phyloP scores from a whole-genome alignment of 2,888 invertebrate species.

The Eupithecia insigniata region DNA sequence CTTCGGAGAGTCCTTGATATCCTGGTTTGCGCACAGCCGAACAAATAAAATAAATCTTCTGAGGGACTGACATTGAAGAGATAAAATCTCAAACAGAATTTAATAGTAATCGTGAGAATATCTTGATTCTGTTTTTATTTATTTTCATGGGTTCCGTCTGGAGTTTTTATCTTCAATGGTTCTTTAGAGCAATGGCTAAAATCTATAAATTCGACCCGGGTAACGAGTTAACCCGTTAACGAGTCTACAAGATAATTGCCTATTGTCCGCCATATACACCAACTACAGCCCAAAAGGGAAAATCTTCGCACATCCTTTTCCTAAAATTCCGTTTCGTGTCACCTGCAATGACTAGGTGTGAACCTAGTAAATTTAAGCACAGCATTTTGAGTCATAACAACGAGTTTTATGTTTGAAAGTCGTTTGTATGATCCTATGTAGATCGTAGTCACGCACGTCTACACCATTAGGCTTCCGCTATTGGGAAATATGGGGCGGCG shows the following conservation, averaged over 20 bases:
- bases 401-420: conserved; percentile 21
- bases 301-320: conserved; percentile 52
- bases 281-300: conserved; percentile 38
- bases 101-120: conserved; percentile 1
- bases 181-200: not conserved
- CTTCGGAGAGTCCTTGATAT: not conserved
- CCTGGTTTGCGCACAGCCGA: not conserved
- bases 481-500: conserved; percentile 60
- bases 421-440: conserved; percentile 17
- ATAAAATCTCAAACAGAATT: not conserved
- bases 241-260: conserved; percentile 39
- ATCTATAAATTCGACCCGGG: conserved; percentile 7
- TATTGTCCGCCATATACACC: conserved; percentile 47
- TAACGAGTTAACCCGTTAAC: conserved; percentile 23
- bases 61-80: not conserved
- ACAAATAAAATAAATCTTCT: not conserved
- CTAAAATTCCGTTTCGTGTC: conserved; percentile 39
- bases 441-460: conserved; percentile 38
- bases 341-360: conserved; percentile 27
- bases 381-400: conserved; percentile 30
- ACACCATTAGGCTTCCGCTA: conserved; percentile 58
- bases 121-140: not conserved
- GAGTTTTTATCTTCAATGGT: not conserved
- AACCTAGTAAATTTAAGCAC: conserved; percentile 16
- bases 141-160: not conserved